Conservation (phyloP, 2,113 vertebrate genomes). For the Speoplatyrhinus poulsoni region DNA sequence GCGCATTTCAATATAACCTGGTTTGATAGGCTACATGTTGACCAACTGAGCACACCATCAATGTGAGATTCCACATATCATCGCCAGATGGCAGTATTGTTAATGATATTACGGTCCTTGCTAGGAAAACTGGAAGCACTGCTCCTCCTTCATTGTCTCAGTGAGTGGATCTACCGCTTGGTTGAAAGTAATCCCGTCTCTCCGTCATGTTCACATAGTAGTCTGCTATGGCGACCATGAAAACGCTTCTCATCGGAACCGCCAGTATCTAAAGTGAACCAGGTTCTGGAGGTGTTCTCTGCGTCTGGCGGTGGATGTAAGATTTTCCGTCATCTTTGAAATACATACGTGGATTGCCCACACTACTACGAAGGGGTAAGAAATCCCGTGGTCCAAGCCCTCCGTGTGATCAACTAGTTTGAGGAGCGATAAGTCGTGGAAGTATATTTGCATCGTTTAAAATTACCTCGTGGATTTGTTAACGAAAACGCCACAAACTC, state of each 20-base stretch:
- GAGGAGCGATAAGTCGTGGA: constrained; percentile 63
- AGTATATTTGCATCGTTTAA: constrained; percentile 69
- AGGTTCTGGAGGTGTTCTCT: background rate
- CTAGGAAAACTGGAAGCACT: constrained; percentile 63
- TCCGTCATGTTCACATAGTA: constrained; percentile 53
- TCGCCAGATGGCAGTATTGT: background rate
- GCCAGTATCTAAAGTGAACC: constrained; percentile 44
- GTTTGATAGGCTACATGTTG: too few relatives aligned
- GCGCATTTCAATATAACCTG: too few relatives aligned
- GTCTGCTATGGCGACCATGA: constrained; percentile 79
- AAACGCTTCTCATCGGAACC: constrained; percentile 41
- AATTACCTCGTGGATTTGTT: constrained; percentile 54
- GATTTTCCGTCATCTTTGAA: constrained; percentile 30
- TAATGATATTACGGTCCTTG: background rate
- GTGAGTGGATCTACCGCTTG: constrained; percentile 60
- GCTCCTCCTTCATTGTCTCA: constrained; percentile 71
- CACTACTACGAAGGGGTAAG: constrained; percentile 60
- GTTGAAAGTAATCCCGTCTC: constrained; percentile 66
- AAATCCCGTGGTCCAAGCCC: constrained; percentile 33
- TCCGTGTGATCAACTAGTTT: constrained; percentile 72
- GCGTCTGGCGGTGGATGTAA: constrained; percentile 56
- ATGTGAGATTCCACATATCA: background rate
- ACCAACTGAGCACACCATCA: too few relatives aligned
- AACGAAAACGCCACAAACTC: constrained; percentile 28
- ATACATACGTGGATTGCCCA: constrained; percentile 51